Evolutionary conservation across 2,888 invertebrate species (phyloP), one percentile per base, ranked within the genome.

Genomic region (Mimas tiliae): DNA sequence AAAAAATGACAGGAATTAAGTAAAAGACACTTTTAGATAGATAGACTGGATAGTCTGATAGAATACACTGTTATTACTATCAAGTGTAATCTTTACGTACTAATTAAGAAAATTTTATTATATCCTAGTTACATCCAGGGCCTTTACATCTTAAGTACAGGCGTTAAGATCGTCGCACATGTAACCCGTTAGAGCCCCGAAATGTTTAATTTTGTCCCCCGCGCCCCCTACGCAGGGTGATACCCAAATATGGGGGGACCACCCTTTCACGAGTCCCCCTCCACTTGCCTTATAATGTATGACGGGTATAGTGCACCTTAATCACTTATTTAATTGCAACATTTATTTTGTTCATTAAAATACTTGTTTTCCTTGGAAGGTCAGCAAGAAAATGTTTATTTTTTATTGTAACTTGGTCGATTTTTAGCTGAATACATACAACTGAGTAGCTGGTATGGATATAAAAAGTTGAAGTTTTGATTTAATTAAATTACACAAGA

Each of bases 291-390:
- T 73, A 86, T 91, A 89, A 92, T 89, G 86, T 91, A 92, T 88
- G 90, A 84, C 84, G 85, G 83, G 83, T 83, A 84, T 90, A 91
- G 91, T 92, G 91, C 86, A 90, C 87, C 86, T 88, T 92, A 89
- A 93, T 92, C 89, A 90, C 90, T 87, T 90, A 89, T 87, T 90
- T 92, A 90, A 91, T 92, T 91, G 88, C 86, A 83, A 89, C 91
- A 91, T 93, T 91, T 91, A 91, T 92, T 90, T 86, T 89, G 86
- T 92, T 93, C 88, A 92, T 93, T 93, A 91, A 91, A 92, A 91
- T 88, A 88, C 87, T 88, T 85, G 82, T 80, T 82, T 83, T 81
- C 80, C 75, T 75, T 71, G 82, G 79, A 87, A 67, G 65, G 88
- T 86, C 69, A 33, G 83, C 74, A 84, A 64, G 79, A 76, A 68